phyloP scores from a whole-genome alignment of 2,888 invertebrate genomes.

The Coelopa pilipes region DNA sequence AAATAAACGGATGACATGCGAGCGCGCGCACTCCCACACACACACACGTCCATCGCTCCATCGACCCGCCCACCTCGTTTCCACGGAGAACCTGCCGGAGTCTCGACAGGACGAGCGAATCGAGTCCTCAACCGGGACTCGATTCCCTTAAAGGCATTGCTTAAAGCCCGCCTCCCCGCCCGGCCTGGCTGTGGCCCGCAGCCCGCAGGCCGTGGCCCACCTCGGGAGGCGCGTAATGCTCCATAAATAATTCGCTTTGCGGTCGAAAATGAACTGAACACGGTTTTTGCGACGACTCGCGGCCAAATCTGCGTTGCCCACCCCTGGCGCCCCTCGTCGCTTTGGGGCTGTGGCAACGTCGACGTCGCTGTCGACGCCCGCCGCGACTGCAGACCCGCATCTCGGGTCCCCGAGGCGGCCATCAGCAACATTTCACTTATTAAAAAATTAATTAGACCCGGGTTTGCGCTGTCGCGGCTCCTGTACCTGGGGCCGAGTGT shows the following conservation, averaged over 20 bases:
- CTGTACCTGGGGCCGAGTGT: conserved; percentile 2
- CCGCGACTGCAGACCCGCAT: conserved; percentile 18
- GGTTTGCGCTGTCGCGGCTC: conserved; percentile 25
- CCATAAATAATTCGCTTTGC: conserved; percentile 14
- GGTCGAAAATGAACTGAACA: not conserved
- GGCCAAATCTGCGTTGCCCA: too few species aligned
- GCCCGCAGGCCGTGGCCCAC: not conserved
- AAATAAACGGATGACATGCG: too few species aligned
- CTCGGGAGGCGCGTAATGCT: not conserved
- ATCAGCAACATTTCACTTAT: conserved; percentile 45
- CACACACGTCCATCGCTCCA: too few species aligned
- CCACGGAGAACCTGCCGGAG: too few species aligned
- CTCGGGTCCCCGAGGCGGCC: conserved; percentile 39
- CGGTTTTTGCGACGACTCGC: not conserved
- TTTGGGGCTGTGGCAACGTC: not conserved
- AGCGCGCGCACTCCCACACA: too few species aligned
- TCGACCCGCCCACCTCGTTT: too few species aligned
- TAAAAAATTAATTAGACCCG: conserved; percentile 47
- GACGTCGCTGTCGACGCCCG: not conserved
- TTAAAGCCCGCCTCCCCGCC: too few species aligned
- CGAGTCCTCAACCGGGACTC: too few species aligned
- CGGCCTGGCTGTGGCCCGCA: too few species aligned
- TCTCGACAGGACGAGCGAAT: too few species aligned
- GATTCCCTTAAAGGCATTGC: too few species aligned
- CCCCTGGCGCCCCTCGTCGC: not conserved